These are phyloP conservation scores for Ganaspis sp. DNA, from an alignment of 1,140 invertebrate genomes.

Conservation along the genomic window DNA sequence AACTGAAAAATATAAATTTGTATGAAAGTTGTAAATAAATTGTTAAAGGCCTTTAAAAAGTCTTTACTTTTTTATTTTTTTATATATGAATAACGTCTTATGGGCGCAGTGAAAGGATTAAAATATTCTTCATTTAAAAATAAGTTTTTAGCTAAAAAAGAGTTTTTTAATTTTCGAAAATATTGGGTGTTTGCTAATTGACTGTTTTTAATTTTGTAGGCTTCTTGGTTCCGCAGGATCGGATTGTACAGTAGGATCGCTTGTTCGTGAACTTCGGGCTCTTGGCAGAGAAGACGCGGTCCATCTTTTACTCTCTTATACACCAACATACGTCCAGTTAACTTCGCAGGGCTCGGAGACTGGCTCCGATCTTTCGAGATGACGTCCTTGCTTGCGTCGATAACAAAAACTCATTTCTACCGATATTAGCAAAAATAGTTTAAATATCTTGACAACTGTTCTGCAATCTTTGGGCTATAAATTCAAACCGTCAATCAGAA, in stretches of 20 bases:
- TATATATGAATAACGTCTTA: too few relatives aligned
- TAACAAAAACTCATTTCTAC: slow-evolving; percentile 17
- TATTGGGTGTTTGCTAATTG: not conserved
- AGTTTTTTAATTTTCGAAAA: too few relatives aligned
- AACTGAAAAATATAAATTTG: too few relatives aligned
- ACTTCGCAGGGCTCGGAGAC: slow-evolving; percentile 70
- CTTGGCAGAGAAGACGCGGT: slow-evolving; percentile 72
- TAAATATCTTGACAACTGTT: not conserved
- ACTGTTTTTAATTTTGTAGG: slow-evolving; percentile 46
- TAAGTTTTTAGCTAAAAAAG: too few relatives aligned
- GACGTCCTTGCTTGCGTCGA: slow-evolving; percentile 65
- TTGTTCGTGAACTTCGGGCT: slow-evolving; percentile 69
- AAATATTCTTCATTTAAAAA: too few relatives aligned
- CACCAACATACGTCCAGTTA: slow-evolving; percentile 68
- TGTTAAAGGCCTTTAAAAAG: too few relatives aligned
- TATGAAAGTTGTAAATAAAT: too few relatives aligned
- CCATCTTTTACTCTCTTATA: slow-evolving; percentile 68
- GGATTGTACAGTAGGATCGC: slow-evolving; percentile 67
- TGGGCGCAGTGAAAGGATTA: too few relatives aligned
- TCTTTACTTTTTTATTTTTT: too few relatives aligned
- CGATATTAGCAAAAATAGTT: not conserved
- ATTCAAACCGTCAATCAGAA: not conserved
- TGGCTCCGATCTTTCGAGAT: slow-evolving; percentile 75
- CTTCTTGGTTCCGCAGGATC: slow-evolving; percentile 66
- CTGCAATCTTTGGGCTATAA: not conserved